Conservation (phyloP, 2,797 vertebrate genomes). For the Pygocentrus nattereri region DNA sequence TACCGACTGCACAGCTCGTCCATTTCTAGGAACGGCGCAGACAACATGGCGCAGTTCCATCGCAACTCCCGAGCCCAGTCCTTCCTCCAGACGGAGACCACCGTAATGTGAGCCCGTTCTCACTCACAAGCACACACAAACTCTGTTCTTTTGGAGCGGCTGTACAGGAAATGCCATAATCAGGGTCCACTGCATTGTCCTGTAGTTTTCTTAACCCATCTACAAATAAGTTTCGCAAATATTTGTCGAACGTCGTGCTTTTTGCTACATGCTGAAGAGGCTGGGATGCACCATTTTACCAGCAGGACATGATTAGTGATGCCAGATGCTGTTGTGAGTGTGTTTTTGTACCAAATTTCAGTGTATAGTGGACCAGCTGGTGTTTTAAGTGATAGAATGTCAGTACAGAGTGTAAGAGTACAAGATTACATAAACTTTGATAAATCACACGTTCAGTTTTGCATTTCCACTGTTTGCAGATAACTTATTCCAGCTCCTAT, state of each 20-base stretch:
- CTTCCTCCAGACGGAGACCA: slow-evolving; percentile 92
- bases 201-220: background rate
- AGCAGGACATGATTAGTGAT: background rate
- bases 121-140: background rate
- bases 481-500: slow-evolving; percentile 10
- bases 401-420: background rate
- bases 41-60: slow-evolving; percentile 75
- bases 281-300: background rate
- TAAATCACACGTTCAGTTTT: slow-evolving; percentile 6
- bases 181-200: background rate
- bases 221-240: background rate
- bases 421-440: slow-evolving; percentile 4
- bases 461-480: background rate
- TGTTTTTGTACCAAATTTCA: slow-evolving; percentile 22
- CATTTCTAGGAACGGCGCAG: slow-evolving; percentile 79
- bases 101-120: slow-evolving; percentile 79
- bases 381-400: background rate
- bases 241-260: background rate
- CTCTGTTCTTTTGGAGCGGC: background rate
- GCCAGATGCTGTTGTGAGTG: slow-evolving; percentile 1
- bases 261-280: background rate
- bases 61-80: slow-evolving; percentile 85
- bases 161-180: slow-evolving; percentile 18
- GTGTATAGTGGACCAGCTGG: background rate
- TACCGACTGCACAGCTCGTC: slow-evolving; percentile 78